phyloP scores from a whole-genome alignment of 1,140 invertebrate species.

The Drosophila paulistorum region DNA sequence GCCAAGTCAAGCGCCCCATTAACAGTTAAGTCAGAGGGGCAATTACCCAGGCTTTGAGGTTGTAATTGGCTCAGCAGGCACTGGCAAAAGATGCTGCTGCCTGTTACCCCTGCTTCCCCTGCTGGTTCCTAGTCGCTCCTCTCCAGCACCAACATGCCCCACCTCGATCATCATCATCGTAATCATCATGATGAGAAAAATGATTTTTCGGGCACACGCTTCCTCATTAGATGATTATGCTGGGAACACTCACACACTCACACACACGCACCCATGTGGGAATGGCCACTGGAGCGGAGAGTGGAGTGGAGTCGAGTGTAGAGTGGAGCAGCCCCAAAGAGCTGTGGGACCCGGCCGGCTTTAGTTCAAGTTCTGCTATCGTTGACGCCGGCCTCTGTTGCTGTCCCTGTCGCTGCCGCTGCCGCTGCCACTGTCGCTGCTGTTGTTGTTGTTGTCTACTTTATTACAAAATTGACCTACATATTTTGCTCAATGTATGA shows the following conservation, averaged over 20 bases:
- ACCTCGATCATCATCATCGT: background rate
- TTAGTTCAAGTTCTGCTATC: slow-evolving; percentile 32
- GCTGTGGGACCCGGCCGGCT: slow-evolving; percentile 11
- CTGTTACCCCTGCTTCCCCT: background rate
- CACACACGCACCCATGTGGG: background rate
- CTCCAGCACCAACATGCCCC: background rate
- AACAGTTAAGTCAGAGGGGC: slow-evolving; percentile 72
- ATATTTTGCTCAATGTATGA: slow-evolving; percentile 55
- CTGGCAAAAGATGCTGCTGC: slow-evolving; percentile 5
- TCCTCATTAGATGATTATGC: slow-evolving; percentile 28
- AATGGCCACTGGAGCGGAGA: slow-evolving; percentile 3
- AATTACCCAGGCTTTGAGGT: slow-evolving; percentile 65
- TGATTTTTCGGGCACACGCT: slow-evolving; percentile 35
- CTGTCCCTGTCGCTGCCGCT: slow-evolving; percentile 16
- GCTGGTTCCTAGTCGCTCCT: background rate
- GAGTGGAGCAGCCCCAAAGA: background rate
- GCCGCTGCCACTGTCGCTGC: background rate
- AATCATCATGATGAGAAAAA: slow-evolving; percentile 12
- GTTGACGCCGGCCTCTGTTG: background rate
- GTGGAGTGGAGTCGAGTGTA: background rate
- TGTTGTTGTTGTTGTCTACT: slow-evolving; percentile 51
- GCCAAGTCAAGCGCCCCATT: slow-evolving; percentile 71
- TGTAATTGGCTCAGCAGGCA: slow-evolving; percentile 61
- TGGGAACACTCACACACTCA: slow-evolving; percentile 16
- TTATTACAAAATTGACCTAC: slow-evolving; percentile 81